A percentile compares a stretch with the other conserved stretches of the same genome.
Conservation (phyloP, 2,113 vertebrate genomes). For the Seriola aureovittata region DNA sequence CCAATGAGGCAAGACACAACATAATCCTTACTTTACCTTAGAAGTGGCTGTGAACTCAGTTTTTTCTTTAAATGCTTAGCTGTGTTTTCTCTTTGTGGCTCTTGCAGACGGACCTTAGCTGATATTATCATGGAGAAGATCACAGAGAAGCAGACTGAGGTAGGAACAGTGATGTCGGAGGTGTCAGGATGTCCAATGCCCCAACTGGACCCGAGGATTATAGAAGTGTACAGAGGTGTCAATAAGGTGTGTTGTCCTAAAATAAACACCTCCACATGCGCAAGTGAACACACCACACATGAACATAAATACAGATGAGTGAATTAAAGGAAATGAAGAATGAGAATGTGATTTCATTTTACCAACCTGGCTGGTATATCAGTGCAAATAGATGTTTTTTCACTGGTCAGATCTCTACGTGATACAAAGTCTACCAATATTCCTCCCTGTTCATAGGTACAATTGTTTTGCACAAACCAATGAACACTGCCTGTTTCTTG, state of each 20-base stretch:
- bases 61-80: neutral
- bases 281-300: neutral
- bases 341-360: neutral
- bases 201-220: conserved; percentile 91
- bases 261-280: neutral
- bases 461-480: neutral
- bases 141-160: conserved; percentile 98
- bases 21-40: neutral
- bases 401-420: neutral
- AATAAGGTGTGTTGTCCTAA: conserved; percentile 84
- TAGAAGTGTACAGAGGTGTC: conserved; percentile 94
- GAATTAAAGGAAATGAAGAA: neutral
- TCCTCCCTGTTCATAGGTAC: neutral
- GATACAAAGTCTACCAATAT: neutral
- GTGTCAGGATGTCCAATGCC: conserved; percentile 89
- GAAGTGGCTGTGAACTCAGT: neutral
- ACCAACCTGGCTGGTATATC: no score
- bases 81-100: conserved; percentile 31
- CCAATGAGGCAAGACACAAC: conserved; percentile 87
- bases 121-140: conserved; percentile 99
- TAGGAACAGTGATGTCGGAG: conserved; percentile 93
- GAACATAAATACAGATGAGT: neutral
- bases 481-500: neutral
- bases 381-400: neutral
- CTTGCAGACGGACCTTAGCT: conserved; percentile 90